phyloP scores from a whole-genome alignment of 1,140 invertebrate species.

The Dryas iulia region DNA sequence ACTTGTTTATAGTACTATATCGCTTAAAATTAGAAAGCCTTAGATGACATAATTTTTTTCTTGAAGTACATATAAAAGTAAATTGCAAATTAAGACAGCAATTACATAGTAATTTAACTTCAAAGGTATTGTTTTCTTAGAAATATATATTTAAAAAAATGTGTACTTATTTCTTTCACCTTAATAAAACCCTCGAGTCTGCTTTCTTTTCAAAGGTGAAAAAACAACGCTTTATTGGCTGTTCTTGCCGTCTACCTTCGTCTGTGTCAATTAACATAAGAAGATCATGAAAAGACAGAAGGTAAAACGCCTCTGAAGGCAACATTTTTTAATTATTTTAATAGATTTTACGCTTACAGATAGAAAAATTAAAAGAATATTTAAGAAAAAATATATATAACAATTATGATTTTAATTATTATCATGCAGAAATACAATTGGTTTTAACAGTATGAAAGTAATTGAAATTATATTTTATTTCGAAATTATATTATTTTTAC shows the following conservation, averaged over 20 bases:
- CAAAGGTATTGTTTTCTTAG: not conserved
- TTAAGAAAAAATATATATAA: too few relatives aligned
- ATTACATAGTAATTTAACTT: not conserved
- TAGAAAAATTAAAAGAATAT: too few relatives aligned
- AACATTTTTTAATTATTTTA: conserved; percentile 17
- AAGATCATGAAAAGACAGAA: conserved; percentile 31
- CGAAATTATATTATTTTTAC: too few relatives aligned
- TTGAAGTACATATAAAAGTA: not conserved
- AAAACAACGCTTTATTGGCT: conserved; percentile 27
- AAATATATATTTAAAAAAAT: conserved; percentile 17
- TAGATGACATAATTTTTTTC: not conserved
- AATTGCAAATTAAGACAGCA: not conserved
- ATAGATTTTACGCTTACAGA: conserved; percentile 1
- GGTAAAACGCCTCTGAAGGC: conserved; percentile 9
- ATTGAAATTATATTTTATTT: too few relatives aligned
- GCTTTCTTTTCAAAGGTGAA: conserved; percentile 16
- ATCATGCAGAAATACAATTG: too few relatives aligned
- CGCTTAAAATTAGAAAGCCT: conserved; percentile 59
- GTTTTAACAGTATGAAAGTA: too few relatives aligned
- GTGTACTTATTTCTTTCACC: conserved; percentile 16
- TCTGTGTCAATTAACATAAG: conserved; percentile 60
- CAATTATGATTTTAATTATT: too few relatives aligned
- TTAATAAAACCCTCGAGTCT: conserved; percentile 15
- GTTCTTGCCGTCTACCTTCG: conserved; percentile 44
- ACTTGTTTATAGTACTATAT: conserved; percentile 62